Evolutionary conservation across 2,797 vertebrate species (phyloP).

Genomic region (Choloepus didactylus): DNA sequence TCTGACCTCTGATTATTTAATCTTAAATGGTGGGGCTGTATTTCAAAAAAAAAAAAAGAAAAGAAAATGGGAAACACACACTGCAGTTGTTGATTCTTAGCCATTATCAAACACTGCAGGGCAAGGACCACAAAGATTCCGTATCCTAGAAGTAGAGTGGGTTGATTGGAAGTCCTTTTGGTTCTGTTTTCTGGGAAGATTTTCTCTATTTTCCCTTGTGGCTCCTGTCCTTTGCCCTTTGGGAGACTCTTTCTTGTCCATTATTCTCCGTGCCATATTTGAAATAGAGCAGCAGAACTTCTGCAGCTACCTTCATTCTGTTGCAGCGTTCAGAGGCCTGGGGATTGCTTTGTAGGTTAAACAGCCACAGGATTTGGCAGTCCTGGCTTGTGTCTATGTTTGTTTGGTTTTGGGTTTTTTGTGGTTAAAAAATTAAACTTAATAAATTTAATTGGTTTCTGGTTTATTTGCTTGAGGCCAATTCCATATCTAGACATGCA

Average conservation of each 20-base stretch:
- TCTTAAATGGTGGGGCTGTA: not conserved
- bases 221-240: not conserved
- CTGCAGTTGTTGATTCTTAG: not conserved
- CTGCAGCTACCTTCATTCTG: not conserved
- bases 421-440: not conserved
- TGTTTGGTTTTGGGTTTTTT: not conserved
- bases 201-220: not conserved
- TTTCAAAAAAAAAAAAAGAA: not conserved
- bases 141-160: not conserved
- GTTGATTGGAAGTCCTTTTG: not conserved
- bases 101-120: not conserved
- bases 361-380: not conserved
- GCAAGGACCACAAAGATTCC: not conserved
- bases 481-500: not conserved
- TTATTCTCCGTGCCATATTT: conserved; percentile 4
- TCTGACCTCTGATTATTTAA: conserved; percentile 25
- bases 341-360: conserved; percentile 3
- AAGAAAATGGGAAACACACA: not conserved
- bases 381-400: not conserved
- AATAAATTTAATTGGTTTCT: conserved; percentile 7
- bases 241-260: not conserved
- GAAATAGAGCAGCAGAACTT: not conserved
- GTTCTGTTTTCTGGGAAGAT: not conserved
- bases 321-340: not conserved
- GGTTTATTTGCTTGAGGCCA: not conserved